Conservation (phyloP, 1,140 invertebrate species). For the Ceratina calcarata region DNA sequence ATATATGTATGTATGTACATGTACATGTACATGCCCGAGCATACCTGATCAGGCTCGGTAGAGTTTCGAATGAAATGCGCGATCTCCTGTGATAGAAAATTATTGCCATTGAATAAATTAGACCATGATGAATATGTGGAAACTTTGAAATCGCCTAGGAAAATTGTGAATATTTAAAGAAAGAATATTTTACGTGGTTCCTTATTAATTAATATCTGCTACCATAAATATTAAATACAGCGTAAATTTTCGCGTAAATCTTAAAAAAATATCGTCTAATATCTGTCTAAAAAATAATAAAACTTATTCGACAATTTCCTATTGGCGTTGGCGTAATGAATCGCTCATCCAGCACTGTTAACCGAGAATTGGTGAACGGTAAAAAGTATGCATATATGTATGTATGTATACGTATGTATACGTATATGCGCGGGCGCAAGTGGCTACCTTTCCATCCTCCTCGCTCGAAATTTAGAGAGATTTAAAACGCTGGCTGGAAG, state of each 20-base stretch:
- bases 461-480: conserved; percentile 46
- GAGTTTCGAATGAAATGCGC: background rate
- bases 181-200: background rate
- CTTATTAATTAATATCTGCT: too few species aligned
- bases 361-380: conserved; percentile 18
- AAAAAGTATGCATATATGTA: too few species aligned
- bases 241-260: too few species aligned
- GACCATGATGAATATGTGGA: background rate
- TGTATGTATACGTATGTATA: background rate
- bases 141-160: background rate
- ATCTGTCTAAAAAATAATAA: background rate
- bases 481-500: conserved; percentile 57
- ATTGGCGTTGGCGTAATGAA: background rate
- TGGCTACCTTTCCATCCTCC: conserved; percentile 29
- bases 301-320: background rate
- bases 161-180: too few species aligned
- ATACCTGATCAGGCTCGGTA: conserved; percentile 7
- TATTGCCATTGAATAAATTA: background rate
- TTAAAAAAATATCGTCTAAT: background rate
- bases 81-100: background rate
- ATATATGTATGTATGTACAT: conserved; percentile 1
- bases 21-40: too few species aligned
- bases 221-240: background rate
- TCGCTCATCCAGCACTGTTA: conserved; percentile 22
- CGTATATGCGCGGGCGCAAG: background rate